Evolutionary conservation across 2,888 invertebrate species (phyloP), one percentile per base, ranked within the genome.

Genomic region (Dicranocentrus wangi): DNA sequence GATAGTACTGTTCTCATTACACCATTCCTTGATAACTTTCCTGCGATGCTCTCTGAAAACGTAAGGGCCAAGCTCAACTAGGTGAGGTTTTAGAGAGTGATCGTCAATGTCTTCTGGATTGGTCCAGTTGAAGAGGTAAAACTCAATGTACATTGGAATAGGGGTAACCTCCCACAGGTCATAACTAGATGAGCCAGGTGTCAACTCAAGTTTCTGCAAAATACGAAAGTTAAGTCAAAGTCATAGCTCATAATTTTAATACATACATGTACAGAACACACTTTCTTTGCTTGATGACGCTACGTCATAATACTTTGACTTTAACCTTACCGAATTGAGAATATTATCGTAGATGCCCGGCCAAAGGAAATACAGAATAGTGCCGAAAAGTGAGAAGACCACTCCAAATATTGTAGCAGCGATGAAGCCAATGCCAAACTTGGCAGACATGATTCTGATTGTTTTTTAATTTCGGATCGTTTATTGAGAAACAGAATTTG

Each of bases 121-220:
- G 0, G 93, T 93, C 91, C 95, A 94, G 88, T 95, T 94, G 87
- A 93, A 95, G 88, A 95, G 89, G 87, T 91, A 92, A 84, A 94
- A 91, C 85, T 93, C 92, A 68, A 95, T 89, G 88, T 93, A 94
- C 91, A 95, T 93, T 0, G 95, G 95, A 82, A 95, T 92, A 0
- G 95, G 95, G 0, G 94, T 93, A 87, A 93, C 92, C 82, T 91
- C 90, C 96, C 96, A 97, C 85, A 93, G 91, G 0, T 91, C 88
- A 88, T 91, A 96, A 32, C 92, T 93, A 80, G 89, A 90, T 0
- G 94, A 93, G 2, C 90, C 89, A 0, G 90, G 89, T 21, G 92
- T 89, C 28, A 95, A 88, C 7, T 90, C 89, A 87, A 95, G 90
- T 90, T 93, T 90, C 94, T 94, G 85, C 88, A 32, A 53, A 39